Evolutionary conservation across 2,113 vertebrate genomes (phyloP).

Genomic region (Laterallus jamaicensis): DNA sequence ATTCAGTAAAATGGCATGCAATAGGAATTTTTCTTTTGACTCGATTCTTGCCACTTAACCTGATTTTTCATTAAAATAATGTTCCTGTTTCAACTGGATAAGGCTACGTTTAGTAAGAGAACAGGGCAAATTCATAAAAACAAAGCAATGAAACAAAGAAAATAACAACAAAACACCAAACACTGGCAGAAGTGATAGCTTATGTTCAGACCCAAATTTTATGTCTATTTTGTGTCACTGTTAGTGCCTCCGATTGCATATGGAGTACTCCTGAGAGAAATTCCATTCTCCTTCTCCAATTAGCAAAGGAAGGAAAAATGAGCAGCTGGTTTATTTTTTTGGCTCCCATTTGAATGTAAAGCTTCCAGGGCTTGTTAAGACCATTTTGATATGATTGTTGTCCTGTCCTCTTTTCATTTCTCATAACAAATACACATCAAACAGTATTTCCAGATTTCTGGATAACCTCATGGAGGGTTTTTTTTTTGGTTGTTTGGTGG

Average conservation of each 20-base stretch:
- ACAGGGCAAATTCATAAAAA: neutral
- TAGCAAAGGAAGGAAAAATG: neutral
- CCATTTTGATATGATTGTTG: neutral
- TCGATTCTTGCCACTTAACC: neutral
- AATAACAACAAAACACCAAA: neutral
- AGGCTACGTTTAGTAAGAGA: neutral
- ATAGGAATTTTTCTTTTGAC: neutral
- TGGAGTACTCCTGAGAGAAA: neutral
- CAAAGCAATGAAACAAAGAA: neutral
- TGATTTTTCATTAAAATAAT: neutral
- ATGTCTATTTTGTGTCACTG: neutral
- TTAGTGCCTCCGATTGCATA: neutral
- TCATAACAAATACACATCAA: neutral
- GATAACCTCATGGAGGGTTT: neutral
- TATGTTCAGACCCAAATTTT: neutral
- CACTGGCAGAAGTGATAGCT: neutral
- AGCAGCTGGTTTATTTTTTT: constrained; percentile 12
- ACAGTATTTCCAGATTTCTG: neutral
- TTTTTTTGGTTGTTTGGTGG: no score
- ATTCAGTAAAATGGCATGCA: neutral
- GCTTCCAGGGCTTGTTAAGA: neutral
- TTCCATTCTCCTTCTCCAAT: neutral
- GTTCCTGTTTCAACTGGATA: neutral
- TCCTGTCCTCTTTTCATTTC: neutral
- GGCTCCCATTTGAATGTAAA: neutral